Conservation (phyloP, 2,113 vertebrate genomes). For the Melanostigma gelatinosum region DNA sequence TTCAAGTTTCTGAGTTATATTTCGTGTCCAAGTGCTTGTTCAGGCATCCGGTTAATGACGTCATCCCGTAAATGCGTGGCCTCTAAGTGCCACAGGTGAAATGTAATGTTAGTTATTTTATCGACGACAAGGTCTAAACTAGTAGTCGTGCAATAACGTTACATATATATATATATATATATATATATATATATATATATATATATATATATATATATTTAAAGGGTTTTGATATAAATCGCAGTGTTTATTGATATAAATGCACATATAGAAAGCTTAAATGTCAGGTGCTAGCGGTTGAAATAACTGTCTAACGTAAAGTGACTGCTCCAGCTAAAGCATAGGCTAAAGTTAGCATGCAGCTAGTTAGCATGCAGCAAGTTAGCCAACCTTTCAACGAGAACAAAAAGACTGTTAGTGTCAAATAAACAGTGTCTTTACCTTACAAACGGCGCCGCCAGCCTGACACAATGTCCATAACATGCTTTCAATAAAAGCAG, state of each 20-base stretch:
- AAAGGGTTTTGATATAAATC: background rate
- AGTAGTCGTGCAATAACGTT: background rate
- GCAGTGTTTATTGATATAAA: background rate
- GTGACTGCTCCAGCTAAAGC: background rate
- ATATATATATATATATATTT: no score
- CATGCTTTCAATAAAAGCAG: background rate
- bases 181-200: background rate
- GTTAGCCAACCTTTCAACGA: background rate
- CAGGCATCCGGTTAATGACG: background rate
- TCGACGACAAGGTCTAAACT: background rate
- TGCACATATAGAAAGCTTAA: no score
- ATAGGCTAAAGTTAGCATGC: background rate
- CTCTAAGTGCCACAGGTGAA: background rate
- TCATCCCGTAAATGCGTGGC: background rate
- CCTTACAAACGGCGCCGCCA: slow-evolving; percentile 24
- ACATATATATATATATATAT: background rate
- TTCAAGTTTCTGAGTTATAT: background rate
- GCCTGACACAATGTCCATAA: slow-evolving; percentile 18
- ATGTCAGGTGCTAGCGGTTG: background rate
- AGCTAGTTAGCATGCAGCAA: background rate
- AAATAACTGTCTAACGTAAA: background rate
- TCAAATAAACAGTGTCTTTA: background rate
- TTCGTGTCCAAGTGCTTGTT: background rate
- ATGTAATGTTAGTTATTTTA: background rate
- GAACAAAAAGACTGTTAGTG: no score